A percentile compares a stretch with the other conserved stretches of the same genome.
These are phyloP conservation scores for Watsonalla cultraria DNA, from an alignment of 2,888 invertebrate species.

Conservation along the genomic window DNA sequence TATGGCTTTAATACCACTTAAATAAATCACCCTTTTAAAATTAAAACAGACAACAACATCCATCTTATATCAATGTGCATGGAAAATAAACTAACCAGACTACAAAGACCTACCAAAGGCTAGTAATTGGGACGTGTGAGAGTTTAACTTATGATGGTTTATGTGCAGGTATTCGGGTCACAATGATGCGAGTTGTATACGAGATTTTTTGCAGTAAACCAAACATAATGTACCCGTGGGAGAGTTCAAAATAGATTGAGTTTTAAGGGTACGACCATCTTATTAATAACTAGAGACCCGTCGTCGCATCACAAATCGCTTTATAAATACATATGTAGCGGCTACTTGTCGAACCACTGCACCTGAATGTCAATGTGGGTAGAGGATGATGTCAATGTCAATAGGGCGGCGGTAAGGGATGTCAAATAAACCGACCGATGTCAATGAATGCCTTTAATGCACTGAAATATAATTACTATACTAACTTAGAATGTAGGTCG, in stretches of 20 bases:
- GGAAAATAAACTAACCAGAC: conserved; percentile 32
- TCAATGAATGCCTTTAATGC: no score
- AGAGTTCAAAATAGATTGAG: conserved; percentile 30
- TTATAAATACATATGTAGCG: not conserved
- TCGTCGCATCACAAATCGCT: no score
- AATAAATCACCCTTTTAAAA: not conserved
- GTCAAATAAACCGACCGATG: no score
- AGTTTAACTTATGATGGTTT: conserved; percentile 29
- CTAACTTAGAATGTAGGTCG: no score
- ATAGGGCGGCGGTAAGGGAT: no score
- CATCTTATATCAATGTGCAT: conserved; percentile 13
- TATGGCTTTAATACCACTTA: not conserved
- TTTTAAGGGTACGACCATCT: conserved; percentile 13
- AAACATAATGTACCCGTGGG: conserved; percentile 32
- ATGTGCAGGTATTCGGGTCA: conserved; percentile 52
- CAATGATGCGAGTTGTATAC: conserved; percentile 33
- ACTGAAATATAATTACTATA: no score
- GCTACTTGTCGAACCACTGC: no score
- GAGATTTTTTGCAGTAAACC: conserved; percentile 41
- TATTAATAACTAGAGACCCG: not conserved
- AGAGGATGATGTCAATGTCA: no score
- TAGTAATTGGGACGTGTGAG: conserved; percentile 10
- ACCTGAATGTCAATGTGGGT: no score
- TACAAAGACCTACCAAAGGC: conserved; percentile 22
- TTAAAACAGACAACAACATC: conserved; percentile 8